Evolutionary conservation across 2,888 invertebrate genomes (phyloP), one percentile per base, ranked within the genome.

Genomic region (Gandaritis pyraliata): DNA sequence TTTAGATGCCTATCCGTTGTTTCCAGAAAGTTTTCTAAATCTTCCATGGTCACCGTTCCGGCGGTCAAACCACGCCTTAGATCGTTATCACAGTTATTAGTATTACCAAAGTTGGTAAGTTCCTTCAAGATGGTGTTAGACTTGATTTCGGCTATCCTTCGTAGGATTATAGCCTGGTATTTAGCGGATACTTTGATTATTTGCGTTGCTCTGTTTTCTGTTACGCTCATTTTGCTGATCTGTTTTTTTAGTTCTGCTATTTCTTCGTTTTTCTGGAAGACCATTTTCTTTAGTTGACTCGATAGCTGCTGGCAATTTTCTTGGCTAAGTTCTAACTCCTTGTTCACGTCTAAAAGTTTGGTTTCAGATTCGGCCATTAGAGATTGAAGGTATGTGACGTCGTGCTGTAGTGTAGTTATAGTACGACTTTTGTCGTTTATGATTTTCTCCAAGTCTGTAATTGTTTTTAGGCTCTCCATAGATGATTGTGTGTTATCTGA

Each of bases 111-210:
- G 60, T 92, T 92, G 0, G 88, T 90, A 45, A 92, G 69, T 65
- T 92, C 92, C 64, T 90, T 90, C 18, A 92, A 70, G 0, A 89
- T 86, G 0, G 87, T 87, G 54, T 85, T 90, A 1, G 83, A 82
- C 66, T 91, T 91, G 29, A 91, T 88, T 74, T 92, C 92, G 0
- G 90, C 87, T 16, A 92, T 86, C 61, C 90, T 81, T 67, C 86
- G 87, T 8, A 89, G 72, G 72, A 92, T 92, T 53, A 92, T 90
- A 7, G 89, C 85, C 68, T 91, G 92, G 64, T 91, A 92, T 69
- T 89, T 91, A 0, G 91, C 85, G 0, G 92, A 92, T 0, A 92
- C 86, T 77, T 87, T 90, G 33, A 92, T 87, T 16, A 91, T 92
- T 75, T 92, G 90, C 4, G 78, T 81, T 5, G 90, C 90, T 53